A percentile compares a stretch with the other conserved stretches of the same genome.
Evolutionary conservation across 2,113 vertebrate genomes (phyloP).

Genomic region (Aythya baeri): DNA sequence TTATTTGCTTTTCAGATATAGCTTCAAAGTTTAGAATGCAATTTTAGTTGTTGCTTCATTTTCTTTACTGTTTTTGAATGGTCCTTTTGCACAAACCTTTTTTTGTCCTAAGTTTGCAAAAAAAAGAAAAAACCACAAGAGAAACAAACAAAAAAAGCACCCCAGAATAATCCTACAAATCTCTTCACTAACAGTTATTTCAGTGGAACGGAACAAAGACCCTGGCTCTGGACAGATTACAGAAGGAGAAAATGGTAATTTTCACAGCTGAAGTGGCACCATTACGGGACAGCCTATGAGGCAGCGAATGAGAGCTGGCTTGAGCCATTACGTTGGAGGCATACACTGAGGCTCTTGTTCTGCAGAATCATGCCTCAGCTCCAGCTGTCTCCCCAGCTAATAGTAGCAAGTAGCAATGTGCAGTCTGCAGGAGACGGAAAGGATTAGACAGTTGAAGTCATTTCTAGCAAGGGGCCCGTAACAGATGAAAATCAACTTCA

Average conservation of each 20-base stretch:
- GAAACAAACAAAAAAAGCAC: too few relatives aligned
- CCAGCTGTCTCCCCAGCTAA: not conserved
- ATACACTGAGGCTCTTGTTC: not conserved
- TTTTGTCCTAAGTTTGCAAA: not conserved
- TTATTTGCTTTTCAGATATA: not conserved
- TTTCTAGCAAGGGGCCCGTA: not conserved
- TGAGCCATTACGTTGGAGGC: not conserved
- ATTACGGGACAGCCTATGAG: not conserved
- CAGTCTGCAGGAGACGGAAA: not conserved
- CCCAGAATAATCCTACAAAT: not conserved
- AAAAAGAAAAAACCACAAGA: not conserved
- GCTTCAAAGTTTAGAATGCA: not conserved
- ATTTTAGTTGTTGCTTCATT: not conserved
- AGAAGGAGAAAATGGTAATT: not conserved
- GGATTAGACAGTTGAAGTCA: not conserved
- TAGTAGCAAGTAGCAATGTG: not conserved
- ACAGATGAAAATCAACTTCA: not conserved
- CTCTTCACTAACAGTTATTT: not conserved
- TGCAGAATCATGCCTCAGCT: not conserved
- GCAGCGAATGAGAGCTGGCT: not conserved
- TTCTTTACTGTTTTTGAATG: not conserved
- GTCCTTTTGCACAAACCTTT: not conserved
- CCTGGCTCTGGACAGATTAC: not conserved
- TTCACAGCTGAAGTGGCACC: not conserved
- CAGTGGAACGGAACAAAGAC: not conserved